Conservation (phyloP, 2,888 invertebrate genomes). For the Orchestes rusci region DNA sequence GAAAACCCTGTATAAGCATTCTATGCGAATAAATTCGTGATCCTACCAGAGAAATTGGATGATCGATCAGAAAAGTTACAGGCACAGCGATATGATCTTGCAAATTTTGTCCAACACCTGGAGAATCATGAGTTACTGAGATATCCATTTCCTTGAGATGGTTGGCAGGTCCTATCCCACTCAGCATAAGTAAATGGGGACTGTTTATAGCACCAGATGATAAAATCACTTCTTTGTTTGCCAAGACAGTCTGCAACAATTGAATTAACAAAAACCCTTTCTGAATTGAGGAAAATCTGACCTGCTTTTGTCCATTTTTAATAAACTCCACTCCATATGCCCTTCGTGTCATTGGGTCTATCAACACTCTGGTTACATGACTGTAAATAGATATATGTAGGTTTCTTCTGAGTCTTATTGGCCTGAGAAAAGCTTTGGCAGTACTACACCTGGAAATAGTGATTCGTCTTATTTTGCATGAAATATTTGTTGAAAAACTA, state of each 20-base stretch:
- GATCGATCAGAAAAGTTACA: conserved; percentile 70
- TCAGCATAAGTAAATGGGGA: conserved; percentile 87
- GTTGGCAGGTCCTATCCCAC: conserved; percentile 72
- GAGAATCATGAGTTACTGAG: conserved; percentile 58
- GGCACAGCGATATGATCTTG: conserved; percentile 88
- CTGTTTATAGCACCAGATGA: conserved; percentile 86
- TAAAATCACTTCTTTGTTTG: conserved; percentile 74
- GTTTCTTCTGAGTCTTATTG: conserved; percentile 68
- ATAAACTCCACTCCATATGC: conserved; percentile 74
- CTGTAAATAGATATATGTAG: conserved; percentile 75
- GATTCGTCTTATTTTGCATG: neutral
- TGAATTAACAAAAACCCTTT: neutral
- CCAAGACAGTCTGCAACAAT: conserved; percentile 48
- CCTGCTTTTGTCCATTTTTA: conserved; percentile 58
- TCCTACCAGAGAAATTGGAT: conserved; percentile 66
- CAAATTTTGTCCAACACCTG: conserved; percentile 79
- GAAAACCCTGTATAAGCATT: too few species aligned
- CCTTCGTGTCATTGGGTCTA: conserved; percentile 62
- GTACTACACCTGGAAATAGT: conserved; percentile 59
- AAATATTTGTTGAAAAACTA: neutral
- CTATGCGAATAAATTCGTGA: conserved; percentile 41
- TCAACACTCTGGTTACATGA: conserved; percentile 63
- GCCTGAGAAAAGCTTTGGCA: conserved; percentile 78
- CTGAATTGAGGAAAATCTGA: conserved; percentile 1
- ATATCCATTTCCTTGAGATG: conserved; percentile 67